These are phyloP conservation scores for Diabrotica balteata DNA, from an alignment of 2,888 invertebrate species.

Conservation along the genomic window DNA sequence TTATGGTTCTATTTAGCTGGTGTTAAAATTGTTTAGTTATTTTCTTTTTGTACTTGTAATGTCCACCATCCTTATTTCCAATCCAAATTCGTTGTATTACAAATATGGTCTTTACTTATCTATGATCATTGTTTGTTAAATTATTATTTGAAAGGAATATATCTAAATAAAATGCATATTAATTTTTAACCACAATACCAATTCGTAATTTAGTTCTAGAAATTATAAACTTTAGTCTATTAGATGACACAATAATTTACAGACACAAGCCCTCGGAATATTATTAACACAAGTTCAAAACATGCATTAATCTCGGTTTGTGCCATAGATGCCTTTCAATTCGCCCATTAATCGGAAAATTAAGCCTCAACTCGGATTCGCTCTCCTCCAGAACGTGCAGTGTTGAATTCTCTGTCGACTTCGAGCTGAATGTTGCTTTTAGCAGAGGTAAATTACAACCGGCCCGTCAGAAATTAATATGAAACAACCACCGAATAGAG, in stretches of 20 bases:
- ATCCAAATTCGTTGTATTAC: too few species aligned
- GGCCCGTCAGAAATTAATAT: conserved; percentile 49
- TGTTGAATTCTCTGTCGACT: conserved; percentile 24
- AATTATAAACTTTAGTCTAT: too few species aligned
- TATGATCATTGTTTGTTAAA: too few species aligned
- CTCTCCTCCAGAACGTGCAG: conserved; percentile 9
- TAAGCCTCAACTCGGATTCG: conserved; percentile 28
- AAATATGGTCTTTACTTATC: too few species aligned
- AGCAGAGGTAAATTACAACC: conserved; percentile 43
- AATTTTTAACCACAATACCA: too few species aligned
- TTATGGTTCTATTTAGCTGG: too few species aligned
- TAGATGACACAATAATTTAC: background rate
- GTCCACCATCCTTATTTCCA: too few species aligned
- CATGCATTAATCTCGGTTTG: conserved; percentile 34
- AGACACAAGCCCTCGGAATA: conserved; percentile 2
- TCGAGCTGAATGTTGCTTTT: conserved; percentile 38
- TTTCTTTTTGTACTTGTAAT: too few species aligned
- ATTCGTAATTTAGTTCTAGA: too few species aligned
- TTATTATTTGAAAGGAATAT: too few species aligned
- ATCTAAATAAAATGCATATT: too few species aligned
- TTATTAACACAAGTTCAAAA: conserved; percentile 25
- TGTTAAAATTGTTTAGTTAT: too few species aligned
- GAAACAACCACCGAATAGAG: conserved; percentile 44
- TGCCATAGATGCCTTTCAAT: conserved; percentile 33
- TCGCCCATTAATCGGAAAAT: conserved; percentile 34